Conservation (phyloP, 2,888 invertebrate genomes). For the Prenolepis imparis region DNA sequence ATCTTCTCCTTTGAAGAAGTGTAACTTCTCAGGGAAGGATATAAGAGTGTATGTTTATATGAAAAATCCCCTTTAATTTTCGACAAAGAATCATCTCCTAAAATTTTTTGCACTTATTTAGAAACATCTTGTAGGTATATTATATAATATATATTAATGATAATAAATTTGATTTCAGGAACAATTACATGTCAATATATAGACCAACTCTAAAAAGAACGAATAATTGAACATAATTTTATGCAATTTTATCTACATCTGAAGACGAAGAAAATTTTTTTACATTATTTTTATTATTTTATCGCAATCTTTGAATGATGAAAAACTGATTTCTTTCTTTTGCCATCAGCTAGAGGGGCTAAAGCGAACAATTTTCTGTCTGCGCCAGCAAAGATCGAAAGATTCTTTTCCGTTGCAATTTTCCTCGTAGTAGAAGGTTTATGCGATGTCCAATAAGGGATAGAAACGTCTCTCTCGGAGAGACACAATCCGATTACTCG, state of each 20-base stretch:
- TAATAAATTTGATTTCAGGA: neutral
- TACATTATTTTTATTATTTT: neutral
- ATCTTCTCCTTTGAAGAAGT: too few relatives aligned
- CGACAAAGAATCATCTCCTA: too few relatives aligned
- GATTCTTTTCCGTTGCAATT: slow-evolving; percentile 27
- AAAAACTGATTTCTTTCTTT: neutral
- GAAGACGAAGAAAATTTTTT: neutral
- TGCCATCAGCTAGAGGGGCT: neutral
- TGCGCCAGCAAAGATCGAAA: slow-evolving; percentile 9
- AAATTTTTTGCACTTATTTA: too few relatives aligned
- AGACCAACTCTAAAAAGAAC: neutral
- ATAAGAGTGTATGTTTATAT: too few relatives aligned
- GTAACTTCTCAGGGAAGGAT: too few relatives aligned
- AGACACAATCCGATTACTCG: slow-evolving; percentile 41
- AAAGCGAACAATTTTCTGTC: neutral
- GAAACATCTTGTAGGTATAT: too few relatives aligned
- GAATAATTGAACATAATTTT: neutral
- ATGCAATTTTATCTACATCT: neutral
- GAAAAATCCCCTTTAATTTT: too few relatives aligned
- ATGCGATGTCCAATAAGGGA: slow-evolving; percentile 43
- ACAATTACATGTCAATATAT: neutral
- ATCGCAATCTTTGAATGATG: neutral
- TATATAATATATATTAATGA: neutral
- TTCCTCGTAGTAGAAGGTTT: slow-evolving; percentile 34
- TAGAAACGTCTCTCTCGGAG: neutral